Percentiles rank a stretch among this genome's conserved stretches.
These are phyloP conservation scores for Cavia aperea DNA, from an alignment of 2,113 vertebrate genomes.

Conservation along the genomic window DNA sequence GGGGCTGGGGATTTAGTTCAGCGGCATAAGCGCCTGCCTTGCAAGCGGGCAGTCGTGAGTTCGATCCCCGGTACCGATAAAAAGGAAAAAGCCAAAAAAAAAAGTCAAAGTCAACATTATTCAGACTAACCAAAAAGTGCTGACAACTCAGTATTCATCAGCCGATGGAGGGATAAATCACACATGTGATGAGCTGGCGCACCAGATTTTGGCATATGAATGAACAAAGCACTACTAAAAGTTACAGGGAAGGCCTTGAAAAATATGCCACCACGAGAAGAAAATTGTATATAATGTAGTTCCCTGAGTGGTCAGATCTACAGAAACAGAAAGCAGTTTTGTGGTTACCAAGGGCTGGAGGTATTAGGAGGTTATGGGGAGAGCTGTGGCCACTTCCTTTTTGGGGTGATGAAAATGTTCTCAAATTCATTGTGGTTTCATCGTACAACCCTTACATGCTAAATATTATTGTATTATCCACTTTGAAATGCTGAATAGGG, in stretches of 20 bases:
- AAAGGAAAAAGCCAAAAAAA: background rate
- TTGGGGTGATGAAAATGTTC: background rate
- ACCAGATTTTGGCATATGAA: background rate
- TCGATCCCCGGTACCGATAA: no score
- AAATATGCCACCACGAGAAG: background rate
- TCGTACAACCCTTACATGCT: background rate
- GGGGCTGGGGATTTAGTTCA: no score
- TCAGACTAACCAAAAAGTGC: background rate
- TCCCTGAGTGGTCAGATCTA: background rate
- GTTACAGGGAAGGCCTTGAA: background rate
- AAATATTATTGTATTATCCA: background rate
- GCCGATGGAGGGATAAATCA: background rate
- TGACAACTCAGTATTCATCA: background rate
- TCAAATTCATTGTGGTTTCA: constrained; percentile 10
- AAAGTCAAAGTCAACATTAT: background rate
- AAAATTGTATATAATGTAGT: background rate
- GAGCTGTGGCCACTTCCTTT: background rate
- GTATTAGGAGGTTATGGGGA: background rate
- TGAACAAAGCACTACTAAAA: constrained; percentile 2
- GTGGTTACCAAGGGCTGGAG: background rate
- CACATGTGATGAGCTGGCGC: background rate
- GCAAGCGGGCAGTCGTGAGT: no score
- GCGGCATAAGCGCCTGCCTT: no score
- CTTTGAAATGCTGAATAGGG: background rate
- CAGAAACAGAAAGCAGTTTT: background rate